phyloP scores from a whole-genome alignment of 2,888 invertebrate genomes.

The Drosophila lacicola region DNA sequence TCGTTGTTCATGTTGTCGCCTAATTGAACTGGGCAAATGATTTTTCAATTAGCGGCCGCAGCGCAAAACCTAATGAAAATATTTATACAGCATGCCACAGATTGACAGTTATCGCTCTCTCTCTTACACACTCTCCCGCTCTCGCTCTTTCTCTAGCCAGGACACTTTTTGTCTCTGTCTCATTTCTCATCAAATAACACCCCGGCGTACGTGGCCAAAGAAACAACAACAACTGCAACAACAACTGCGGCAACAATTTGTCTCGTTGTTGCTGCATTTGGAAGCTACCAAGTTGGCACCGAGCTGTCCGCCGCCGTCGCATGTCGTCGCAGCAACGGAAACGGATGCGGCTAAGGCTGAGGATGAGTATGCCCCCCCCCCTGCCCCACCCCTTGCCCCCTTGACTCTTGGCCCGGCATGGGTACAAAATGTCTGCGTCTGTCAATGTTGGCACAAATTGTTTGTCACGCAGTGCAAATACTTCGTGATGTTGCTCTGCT shows the following conservation, averaged over 20 bases:
- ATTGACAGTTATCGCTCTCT: constrained; percentile 11
- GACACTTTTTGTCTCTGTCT: constrained; percentile 24
- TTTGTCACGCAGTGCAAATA: constrained; percentile 86
- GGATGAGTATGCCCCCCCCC: constrained; percentile 4
- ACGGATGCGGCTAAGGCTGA: constrained; percentile 29
- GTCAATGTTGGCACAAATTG: constrained; percentile 83
- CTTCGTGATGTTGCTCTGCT: constrained; percentile 85
- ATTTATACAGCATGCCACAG: constrained; percentile 39
- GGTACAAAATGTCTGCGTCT: constrained; percentile 44
- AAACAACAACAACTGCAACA: constrained; percentile 14
- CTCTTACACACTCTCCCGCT: background rate
- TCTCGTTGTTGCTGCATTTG: constrained; percentile 31
- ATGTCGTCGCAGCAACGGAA: constrained; percentile 19
- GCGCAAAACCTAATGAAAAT: constrained; percentile 55
- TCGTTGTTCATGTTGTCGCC: constrained; percentile 31
- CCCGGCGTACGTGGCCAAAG: constrained; percentile 34
- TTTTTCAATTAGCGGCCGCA: constrained; percentile 66
- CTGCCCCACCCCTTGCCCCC: too few relatives aligned
- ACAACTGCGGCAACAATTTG: constrained; percentile 9
- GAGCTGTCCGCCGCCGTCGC: constrained; percentile 4
- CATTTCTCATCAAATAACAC: constrained; percentile 44
- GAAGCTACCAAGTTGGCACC: constrained; percentile 30
- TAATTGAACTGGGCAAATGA: constrained; percentile 65
- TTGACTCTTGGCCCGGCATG: background rate
- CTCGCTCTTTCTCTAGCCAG: background rate